A percentile compares a stretch with the other conserved stretches of the same genome.
Conservation (phyloP, 2,888 invertebrate species). For the Xestia xanthographa region DNA sequence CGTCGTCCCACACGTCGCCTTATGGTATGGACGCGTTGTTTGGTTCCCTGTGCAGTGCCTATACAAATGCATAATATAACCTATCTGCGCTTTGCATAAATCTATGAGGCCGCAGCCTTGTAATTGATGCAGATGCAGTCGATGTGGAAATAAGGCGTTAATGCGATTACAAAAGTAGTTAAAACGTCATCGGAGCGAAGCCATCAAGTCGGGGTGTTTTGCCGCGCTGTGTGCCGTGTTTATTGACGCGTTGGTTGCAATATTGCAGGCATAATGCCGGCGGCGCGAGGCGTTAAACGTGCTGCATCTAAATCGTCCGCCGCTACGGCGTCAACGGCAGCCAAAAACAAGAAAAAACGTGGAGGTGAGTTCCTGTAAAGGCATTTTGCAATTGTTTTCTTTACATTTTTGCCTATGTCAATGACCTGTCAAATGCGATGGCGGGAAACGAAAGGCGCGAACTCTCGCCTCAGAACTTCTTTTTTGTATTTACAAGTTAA, state of each 20-base stretch:
- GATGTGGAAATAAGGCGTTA: conserved; percentile 80
- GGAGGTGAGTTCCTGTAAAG: conserved; percentile 81
- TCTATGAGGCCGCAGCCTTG: conserved; percentile 86
- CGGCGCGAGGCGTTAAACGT: conserved; percentile 88
- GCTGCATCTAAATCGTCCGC: conserved; percentile 86
- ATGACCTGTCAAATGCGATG: conserved; percentile 90
- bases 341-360: conserved; percentile 89
- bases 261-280: conserved; percentile 90
- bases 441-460: conserved; percentile 85
- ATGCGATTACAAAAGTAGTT: conserved; percentile 84
- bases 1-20: conserved; percentile 67
- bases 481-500: conserved; percentile 67
- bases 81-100: conserved; percentile 87
- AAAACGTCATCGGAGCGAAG: conserved; percentile 84
- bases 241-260: conserved; percentile 87
- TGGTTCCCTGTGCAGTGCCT: conserved; percentile 85
- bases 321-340: conserved; percentile 79
- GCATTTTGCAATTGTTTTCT: conserved; percentile 86
- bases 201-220: conserved; percentile 77
- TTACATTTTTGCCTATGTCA: conserved; percentile 87
- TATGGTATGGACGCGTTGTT: conserved; percentile 84
- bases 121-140: conserved; percentile 83
- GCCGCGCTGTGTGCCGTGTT: conserved; percentile 84
- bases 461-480: conserved; percentile 62
- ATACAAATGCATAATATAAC: conserved; percentile 90